Base-by-base conservation (phyloP, 1,140 invertebrate genomes). In the Panonychus citri region DNA sequence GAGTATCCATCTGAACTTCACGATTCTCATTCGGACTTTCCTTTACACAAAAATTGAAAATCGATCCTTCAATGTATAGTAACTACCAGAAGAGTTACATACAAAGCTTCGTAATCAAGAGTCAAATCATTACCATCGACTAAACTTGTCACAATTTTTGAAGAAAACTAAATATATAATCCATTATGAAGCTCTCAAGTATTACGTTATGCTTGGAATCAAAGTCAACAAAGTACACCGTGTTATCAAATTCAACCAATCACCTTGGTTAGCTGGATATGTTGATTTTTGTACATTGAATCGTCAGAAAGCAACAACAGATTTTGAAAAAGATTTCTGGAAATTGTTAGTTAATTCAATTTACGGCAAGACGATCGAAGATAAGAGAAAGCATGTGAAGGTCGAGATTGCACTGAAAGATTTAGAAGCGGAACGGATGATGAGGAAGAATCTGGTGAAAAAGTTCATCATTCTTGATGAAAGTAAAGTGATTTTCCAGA, bases 121-220 rank as follows among this genome's bases (percentile, higher is more conserved):
- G 3, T 21, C 17, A 4, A 5, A 21, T 5, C 15, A 43, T 4
- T n/a, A 7, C 4, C 4, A n/a, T 43, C 42, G 5, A 4, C 42
- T 26, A 62, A 57, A 57, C 25, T 62, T 30, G 13, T 37, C 8
- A 50, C 37, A 1, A 55, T 55, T 61, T n/a, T 2, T 48, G 12
- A 30, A 57, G 46, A 62, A 60, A 42, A 59, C 61, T 56, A 70
- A 69, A 28, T 75, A 74, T 66, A 61, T 70, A 40, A 66, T 75
- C 34, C 74, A 75, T 64, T 73, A 73, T 65, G 55, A 61, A 58
- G 71, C 69, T 63, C 66, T 75, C 34, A 64, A 74, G 65, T 70
- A 72, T 63, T 71, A 66, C 59, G n/a, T 74, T 25, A 53, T 65
- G 52, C 21, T 66, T 55, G 74, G 73, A 34, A 43, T 76, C 28